phyloP scores from a whole-genome alignment of 1,140 invertebrate species.

The Bombus superbus region DNA sequence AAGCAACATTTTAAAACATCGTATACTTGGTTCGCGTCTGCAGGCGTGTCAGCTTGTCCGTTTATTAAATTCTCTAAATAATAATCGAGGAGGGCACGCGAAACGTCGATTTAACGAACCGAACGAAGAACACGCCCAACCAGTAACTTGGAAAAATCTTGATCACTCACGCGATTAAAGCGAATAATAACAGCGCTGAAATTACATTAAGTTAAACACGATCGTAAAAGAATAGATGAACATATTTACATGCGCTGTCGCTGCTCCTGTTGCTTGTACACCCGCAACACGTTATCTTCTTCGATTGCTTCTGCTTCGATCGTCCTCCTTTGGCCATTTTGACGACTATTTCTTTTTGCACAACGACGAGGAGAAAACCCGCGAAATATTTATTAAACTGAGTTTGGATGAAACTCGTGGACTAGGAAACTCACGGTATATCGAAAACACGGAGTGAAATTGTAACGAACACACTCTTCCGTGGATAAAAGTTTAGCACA shows the following conservation, averaged over 20 bases:
- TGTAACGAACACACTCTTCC: not conserved
- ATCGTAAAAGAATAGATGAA: slow-evolving; percentile 29
- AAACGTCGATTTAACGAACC: not conserved
- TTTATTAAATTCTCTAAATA: not conserved
- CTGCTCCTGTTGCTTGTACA: slow-evolving; percentile 81
- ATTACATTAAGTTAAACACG: not conserved
- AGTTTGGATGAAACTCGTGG: not conserved
- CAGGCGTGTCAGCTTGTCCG: not conserved
- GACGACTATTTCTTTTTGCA: not conserved
- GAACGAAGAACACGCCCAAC: not conserved
- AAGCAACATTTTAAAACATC: not conserved
- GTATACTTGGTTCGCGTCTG: not conserved
- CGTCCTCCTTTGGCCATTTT: slow-evolving; percentile 72
- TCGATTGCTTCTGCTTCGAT: slow-evolving; percentile 73
- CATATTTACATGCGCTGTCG: slow-evolving; percentile 79
- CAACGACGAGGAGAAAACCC: no score
- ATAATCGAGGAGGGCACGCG: not conserved
- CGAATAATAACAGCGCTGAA: slow-evolving; percentile 21
- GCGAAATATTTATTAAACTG: not conserved
- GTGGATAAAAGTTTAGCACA: slow-evolving; percentile 7
- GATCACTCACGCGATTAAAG: not conserved
- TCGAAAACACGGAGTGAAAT: not conserved
- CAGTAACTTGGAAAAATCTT: not conserved
- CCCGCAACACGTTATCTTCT: slow-evolving; percentile 78
- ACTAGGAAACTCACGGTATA: not conserved